Percentiles rank a stretch among this genome's conserved stretches.
Conservation (phyloP, 2,113 vertebrate genomes). For the Phrynocephalus versicolor region DNA sequence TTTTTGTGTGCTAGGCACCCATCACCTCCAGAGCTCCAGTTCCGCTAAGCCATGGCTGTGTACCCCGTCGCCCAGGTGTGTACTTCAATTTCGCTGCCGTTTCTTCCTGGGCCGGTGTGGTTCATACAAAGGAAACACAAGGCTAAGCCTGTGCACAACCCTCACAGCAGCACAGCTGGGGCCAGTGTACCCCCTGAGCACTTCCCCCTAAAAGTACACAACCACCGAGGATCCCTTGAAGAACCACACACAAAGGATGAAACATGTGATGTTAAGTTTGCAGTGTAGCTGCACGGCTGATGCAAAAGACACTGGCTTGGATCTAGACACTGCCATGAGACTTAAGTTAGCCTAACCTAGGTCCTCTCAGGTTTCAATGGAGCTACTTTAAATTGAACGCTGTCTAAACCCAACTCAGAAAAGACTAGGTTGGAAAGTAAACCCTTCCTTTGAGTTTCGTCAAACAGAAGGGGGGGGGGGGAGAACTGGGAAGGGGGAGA, state of each 20-base stretch:
- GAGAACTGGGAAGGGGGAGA: too few relatives aligned
- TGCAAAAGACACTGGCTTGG: constrained; percentile 4
- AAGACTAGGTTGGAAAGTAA: constrained; percentile 7
- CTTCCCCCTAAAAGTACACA: neutral
- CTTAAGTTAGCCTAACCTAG: neutral
- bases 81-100: too few relatives aligned
- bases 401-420: neutral
- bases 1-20: too few relatives aligned
- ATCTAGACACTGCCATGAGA: neutral
- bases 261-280: neutral
- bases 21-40: neutral
- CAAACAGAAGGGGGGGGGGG: neutral
- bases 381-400: neutral
- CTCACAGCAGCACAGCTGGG: too few relatives aligned
- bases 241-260: neutral
- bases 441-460: neutral
- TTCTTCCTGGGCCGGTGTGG: too few relatives aligned
- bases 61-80: neutral
- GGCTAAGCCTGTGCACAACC: neutral
- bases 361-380: too few relatives aligned
- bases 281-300: neutral
- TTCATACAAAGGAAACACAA: neutral
- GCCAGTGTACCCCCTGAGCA: too few relatives aligned
- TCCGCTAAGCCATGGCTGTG: too few relatives aligned
- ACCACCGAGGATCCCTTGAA: neutral